Conservation (phyloP, 1,140 invertebrate genomes). For the Aporrectodea caliginosa region DNA sequence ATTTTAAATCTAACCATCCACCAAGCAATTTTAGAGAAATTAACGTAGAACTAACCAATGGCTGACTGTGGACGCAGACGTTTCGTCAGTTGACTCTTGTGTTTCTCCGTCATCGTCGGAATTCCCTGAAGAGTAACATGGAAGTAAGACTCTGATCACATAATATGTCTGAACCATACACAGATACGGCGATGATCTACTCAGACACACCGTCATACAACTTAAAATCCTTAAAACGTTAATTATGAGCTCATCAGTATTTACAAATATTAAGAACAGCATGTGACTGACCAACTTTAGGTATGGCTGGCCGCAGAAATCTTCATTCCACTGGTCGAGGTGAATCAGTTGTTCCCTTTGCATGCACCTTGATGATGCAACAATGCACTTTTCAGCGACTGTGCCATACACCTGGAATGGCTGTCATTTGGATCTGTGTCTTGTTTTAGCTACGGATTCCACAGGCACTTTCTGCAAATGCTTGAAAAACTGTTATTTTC, state of each 20-base stretch:
- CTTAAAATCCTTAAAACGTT: background rate
- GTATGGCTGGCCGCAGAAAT: no score
- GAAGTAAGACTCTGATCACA: background rate
- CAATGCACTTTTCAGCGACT: no score
- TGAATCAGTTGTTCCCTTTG: no score
- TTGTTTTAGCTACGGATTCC: background rate
- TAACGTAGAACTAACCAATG: background rate
- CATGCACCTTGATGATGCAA: no score
- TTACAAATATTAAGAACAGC: background rate
- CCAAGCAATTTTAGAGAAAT: background rate
- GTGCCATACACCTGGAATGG: background rate
- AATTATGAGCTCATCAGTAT: background rate
- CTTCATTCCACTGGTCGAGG: no score
- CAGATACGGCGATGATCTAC: background rate
- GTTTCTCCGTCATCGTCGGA: background rate
- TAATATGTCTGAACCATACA: background rate
- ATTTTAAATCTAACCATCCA: background rate
- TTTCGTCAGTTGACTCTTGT: background rate
- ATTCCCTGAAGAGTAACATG: background rate
- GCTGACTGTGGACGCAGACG: background rate
- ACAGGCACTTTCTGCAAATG: background rate
- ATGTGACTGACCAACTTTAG: no score
- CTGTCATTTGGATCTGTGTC: background rate
- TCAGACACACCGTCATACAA: background rate
- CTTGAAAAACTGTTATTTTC: background rate